A percentile compares a stretch with the other conserved stretches of the same genome.
These are phyloP conservation scores for Notarius quadriscutis DNA, from an alignment of 2,113 vertebrate species.

Conservation along the genomic window DNA sequence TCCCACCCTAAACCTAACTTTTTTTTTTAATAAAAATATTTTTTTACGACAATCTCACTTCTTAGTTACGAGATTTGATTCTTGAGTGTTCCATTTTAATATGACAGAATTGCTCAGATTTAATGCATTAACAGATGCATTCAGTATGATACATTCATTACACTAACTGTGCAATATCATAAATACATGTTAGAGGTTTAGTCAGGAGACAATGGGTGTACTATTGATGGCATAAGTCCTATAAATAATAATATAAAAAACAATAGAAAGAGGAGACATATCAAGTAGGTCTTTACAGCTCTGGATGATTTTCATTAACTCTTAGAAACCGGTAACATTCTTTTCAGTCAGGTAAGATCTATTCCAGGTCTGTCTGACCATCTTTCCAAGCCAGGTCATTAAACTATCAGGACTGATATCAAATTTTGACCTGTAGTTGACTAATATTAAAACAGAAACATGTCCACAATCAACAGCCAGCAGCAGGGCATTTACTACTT, in stretches of 20 bases:
- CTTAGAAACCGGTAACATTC: not conserved
- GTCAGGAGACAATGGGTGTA: not conserved
- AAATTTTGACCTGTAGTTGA: not conserved
- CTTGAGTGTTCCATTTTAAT: not conserved
- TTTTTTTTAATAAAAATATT: not conserved
- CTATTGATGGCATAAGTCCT: not conserved
- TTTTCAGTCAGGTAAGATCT: not conserved
- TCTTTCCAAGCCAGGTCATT: not conserved
- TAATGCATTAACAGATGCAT: not conserved
- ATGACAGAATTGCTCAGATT: not conserved
- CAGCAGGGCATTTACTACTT: not conserved
- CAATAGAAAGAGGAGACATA: not conserved
- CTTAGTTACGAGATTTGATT: not conserved
- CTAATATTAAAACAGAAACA: not conserved
- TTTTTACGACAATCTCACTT: not conserved
- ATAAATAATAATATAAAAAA: not conserved
- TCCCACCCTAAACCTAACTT: not conserved
- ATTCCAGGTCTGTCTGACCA: not conserved
- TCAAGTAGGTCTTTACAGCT: not conserved
- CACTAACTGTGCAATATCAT: not conserved
- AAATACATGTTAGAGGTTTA: not conserved
- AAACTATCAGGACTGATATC: not conserved
- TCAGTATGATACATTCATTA: not conserved
- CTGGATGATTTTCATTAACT: not conserved
- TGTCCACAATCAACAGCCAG: not conserved